Evolutionary conservation across 2,797 vertebrate genomes (phyloP), one percentile per base, ranked within the genome.

Genomic region (Threskiornis aethiopicus): DNA sequence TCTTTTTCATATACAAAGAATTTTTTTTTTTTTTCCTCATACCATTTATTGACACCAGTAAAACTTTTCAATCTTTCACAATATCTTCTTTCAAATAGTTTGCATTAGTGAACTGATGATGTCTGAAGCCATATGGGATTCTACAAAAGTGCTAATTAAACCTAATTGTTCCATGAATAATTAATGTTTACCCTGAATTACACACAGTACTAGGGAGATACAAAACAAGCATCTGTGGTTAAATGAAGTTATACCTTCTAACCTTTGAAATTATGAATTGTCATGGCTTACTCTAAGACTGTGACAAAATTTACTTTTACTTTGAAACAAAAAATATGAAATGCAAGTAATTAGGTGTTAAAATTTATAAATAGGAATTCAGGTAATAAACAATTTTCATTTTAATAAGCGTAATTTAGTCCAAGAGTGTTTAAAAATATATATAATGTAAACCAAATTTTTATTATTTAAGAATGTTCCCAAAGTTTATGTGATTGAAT

Each of bases 101-200:
- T 89, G 41, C 64, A 64, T 71, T 96, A 96, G 49, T 87, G 73
- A 97, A 90, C 72, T 81, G 66, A 62, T 90, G 67, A 87, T 90
- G 52, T 92, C 67, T 92, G 78, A 96, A 96, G 82, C 65, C 87
- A 92, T 93, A 94, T 81, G 90, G 84, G 89, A 94, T 75, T 95
- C 62, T 91, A 49, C 54, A 76, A 35, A 90, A 81, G 26, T 75
- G 41, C 39, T 97, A 95, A 97, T 96, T 97, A 96, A 97, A 97
- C 87, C 84, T 95, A 97, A 97, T 96, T 96, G 55, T 71, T 65
- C 55, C 9, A 82, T 95, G 79, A 97, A 97, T 95, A 95, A 94
- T 96, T 96, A 93, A 96, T 92, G 57, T 77, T 95, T 93, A 89
- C 8, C 52, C 57, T 95, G 73, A 94, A 90, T 84, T 92, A 87